A percentile compares a stretch with the other conserved stretches of the same genome.
phyloP scores from a whole-genome alignment of 2,797 vertebrate genomes.

The Mionectes olivaceus region DNA sequence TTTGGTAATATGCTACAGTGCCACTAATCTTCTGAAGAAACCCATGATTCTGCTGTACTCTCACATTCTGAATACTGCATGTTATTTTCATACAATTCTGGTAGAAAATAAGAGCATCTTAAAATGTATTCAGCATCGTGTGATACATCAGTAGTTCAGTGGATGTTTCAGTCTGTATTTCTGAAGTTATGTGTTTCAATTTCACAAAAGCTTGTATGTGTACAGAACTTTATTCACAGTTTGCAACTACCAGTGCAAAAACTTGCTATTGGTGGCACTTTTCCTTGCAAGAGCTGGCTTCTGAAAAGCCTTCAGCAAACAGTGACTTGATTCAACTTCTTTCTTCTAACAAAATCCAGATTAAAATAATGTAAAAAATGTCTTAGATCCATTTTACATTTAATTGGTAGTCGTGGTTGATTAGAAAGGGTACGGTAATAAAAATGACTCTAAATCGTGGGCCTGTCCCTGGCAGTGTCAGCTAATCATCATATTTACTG shows the following conservation, averaged over 20 bases:
- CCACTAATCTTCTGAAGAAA: constrained; percentile 12
- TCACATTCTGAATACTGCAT: accelerated
- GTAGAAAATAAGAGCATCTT: neutral
- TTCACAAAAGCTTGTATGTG: neutral
- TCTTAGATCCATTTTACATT: neutral
- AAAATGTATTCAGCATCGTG: neutral
- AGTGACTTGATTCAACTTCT: neutral
- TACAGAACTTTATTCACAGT: neutral
- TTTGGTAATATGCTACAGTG: constrained; percentile 5
- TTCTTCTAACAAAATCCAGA: neutral
- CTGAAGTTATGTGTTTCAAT: neutral
- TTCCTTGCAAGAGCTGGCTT: neutral
- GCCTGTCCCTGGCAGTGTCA: neutral
- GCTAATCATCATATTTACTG: neutral
- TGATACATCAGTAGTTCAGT: neutral
- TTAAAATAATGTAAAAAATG: neutral
- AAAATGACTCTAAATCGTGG: neutral
- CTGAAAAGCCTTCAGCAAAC: neutral
- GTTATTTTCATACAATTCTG: neutral
- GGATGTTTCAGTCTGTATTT: neutral
- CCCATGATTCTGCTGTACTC: neutral
- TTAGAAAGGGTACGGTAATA: neutral
- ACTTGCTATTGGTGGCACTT: neutral
- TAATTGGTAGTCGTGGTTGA: neutral
- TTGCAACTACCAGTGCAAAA: neutral